Conservation (phyloP, 2,888 invertebrate genomes). For the Cepaea hortensis region DNA sequence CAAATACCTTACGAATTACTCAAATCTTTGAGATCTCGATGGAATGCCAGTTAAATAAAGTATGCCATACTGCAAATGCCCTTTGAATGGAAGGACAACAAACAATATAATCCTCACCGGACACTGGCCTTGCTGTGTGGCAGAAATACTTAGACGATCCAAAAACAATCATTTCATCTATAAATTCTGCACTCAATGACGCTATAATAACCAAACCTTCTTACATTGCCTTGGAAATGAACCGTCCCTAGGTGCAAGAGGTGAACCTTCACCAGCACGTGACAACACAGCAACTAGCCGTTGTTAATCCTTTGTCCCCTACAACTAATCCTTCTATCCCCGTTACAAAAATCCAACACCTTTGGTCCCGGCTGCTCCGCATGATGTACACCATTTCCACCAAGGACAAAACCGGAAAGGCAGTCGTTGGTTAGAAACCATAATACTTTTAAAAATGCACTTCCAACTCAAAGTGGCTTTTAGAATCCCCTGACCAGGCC, state of each 20-base stretch:
- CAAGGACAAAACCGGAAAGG: neutral
- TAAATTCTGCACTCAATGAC: slow-evolving; percentile 3
- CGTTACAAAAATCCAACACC: slow-evolving; percentile 4
- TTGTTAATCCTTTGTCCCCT: slow-evolving; percentile 6
- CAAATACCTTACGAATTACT: too few relatives aligned
- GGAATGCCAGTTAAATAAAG: too few relatives aligned
- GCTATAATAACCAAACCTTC: neutral
- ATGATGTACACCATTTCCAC: neutral
- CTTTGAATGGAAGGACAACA: too few relatives aligned
- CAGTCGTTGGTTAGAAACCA: neutral
- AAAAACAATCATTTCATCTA: neutral
- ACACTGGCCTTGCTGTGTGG: neutral
- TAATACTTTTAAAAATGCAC: neutral
- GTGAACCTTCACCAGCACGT: neutral
- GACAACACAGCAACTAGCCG: neutral
- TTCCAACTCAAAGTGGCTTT: neutral
- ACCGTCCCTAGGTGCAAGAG: neutral
- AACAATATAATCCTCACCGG: too few relatives aligned
- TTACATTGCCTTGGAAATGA: neutral
- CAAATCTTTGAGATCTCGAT: too few relatives aligned
- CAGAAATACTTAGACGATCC: neutral
- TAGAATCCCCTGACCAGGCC: too few relatives aligned
- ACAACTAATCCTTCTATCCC: neutral
- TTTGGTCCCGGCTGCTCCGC: neutral
- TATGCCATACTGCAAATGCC: too few relatives aligned